phyloP scores from a whole-genome alignment of 2,113 vertebrate species.

The Jacana jacana region DNA sequence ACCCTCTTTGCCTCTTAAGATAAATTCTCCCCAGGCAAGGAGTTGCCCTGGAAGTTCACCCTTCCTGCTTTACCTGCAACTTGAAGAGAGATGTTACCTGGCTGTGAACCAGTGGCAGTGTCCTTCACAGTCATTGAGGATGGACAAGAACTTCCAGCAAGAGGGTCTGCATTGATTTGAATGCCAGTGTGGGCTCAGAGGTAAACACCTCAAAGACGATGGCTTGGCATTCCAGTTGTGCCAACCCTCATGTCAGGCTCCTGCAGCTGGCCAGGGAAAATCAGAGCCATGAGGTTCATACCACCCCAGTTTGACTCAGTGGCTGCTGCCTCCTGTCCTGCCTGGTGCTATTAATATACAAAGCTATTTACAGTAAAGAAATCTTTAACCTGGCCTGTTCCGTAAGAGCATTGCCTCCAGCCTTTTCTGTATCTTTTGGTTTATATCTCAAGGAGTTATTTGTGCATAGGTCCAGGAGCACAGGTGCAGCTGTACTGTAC shows the following conservation, averaged over 20 bases:
- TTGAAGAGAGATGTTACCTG: background rate
- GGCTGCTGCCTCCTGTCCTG: background rate
- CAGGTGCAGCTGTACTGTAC: background rate
- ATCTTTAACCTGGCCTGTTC: background rate
- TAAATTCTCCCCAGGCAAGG: background rate
- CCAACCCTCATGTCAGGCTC: background rate
- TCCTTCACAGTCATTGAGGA: background rate
- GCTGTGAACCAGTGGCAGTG: background rate
- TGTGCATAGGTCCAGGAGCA: background rate
- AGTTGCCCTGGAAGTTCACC: background rate
- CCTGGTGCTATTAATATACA: background rate
- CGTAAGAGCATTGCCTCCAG: background rate
- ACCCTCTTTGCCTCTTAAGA: background rate
- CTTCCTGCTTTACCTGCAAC: background rate
- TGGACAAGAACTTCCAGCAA: background rate
- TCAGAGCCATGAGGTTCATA: background rate
- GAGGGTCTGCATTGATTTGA: background rate
- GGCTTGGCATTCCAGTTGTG: fast-evolving
- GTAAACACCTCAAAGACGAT: background rate
- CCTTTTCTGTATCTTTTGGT: background rate
- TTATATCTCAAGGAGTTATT: background rate
- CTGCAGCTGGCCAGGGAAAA: background rate
- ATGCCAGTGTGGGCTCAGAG: background rate
- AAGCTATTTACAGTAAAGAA: background rate
- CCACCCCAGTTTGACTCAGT: background rate